Base-by-base conservation (phyloP, 2,113 vertebrate genomes). In the Irena cyanogastra region DNA sequence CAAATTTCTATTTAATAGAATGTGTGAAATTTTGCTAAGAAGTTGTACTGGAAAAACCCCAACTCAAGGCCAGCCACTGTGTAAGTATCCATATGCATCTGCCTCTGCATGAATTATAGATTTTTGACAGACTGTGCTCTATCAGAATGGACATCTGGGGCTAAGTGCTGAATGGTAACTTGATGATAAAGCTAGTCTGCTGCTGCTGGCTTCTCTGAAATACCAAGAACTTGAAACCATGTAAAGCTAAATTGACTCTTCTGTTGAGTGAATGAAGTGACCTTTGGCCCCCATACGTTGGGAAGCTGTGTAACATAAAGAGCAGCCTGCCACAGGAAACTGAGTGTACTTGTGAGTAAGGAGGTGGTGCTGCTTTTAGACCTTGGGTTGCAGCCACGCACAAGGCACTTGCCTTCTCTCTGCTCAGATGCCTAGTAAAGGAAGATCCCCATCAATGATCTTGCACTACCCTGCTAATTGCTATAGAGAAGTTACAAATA, bases 121-220 rank as follows among this genome's bases (percentile, higher is more conserved):
- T 93, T 86, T 91, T 52, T 86, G 80, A 92, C 83, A 93, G 92
- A 66, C 72, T 93, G n/a, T 56, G 49, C 59, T 81, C 60, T 63
- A 37, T 83, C 64, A 86, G 71, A 88, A 63, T 72, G 41, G 93
- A 87, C 80, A 86, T 90, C 72, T 96, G 93, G 76, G 44, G 27
- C 50, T 88, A 81, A 79, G 90, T 89, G 68, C 71, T 83, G 50
- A 71, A 14, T 66, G 42, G 83, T 93, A 96, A 95, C 82, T 88
- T 76, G 87, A 96, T 68, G 64, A 91, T 92, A 61, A 93, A 86
- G 44, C 69, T 64, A 41, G 76, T 42, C 60, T 4, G 13, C 50
- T 90, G 17, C 70, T 94, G 82, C 74, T 80, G 20, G 28, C 35
- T 80, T 71, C 56, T 74, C 42, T 95, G 76, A 90, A 78, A 79